Conservation (phyloP, 2,888 invertebrate genomes). For the Tholera decimalis region DNA sequence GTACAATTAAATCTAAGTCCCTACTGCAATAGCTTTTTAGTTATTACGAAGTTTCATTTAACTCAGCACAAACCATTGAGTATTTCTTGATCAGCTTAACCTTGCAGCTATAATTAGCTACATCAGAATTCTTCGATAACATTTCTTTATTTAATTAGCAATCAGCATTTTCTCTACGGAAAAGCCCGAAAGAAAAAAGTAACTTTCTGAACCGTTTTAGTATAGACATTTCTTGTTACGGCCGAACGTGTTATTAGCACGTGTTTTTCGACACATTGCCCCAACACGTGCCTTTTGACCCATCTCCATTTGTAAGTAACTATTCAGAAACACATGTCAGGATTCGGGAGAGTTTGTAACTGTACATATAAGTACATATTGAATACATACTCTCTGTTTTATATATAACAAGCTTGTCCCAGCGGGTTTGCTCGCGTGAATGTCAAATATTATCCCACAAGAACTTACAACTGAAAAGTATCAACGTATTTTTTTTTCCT, state of each 20-base stretch:
- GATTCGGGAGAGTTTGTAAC: neutral
- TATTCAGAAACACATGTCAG: slow-evolving; percentile 16
- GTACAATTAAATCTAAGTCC: neutral
- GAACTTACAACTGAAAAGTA: neutral
- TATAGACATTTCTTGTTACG: slow-evolving; percentile 21
- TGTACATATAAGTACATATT: too few relatives aligned
- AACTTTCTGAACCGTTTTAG: slow-evolving; percentile 7
- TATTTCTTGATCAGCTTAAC: neutral
- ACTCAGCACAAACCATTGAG: too few relatives aligned
- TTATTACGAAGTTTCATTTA: neutral
- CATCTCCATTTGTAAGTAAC: slow-evolving; percentile 14
- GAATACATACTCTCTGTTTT: neutral
- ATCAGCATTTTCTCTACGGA: slow-evolving; percentile 13
- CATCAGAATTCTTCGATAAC: neutral
- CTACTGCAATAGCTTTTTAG: neutral
- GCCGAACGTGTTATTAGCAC: slow-evolving; percentile 27
- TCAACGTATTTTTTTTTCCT: too few relatives aligned
- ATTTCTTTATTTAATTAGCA: slow-evolving; percentile 24
- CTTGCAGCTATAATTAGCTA: neutral
- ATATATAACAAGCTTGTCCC: neutral
- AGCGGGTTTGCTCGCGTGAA: neutral
- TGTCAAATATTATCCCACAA: neutral
- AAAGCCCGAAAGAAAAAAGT: slow-evolving; percentile 12
- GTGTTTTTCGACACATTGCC: slow-evolving; percentile 21
- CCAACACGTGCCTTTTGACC: slow-evolving; percentile 30